These are phyloP conservation scores for Pentamera pediparva DNA, from an alignment of 53 echinoderm and acorn worm species.

Conservation along the genomic window DNA sequence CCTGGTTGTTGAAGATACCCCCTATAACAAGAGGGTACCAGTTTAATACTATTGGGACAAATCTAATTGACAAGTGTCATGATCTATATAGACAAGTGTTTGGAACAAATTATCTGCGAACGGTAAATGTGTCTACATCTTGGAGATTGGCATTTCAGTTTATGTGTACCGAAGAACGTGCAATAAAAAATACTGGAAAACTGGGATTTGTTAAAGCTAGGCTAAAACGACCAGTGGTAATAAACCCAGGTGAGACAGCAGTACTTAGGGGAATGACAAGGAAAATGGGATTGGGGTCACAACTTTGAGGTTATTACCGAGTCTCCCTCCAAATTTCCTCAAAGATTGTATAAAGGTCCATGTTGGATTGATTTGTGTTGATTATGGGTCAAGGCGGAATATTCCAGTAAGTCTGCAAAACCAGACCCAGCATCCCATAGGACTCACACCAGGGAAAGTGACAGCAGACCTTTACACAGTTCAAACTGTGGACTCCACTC, in stretches of 20 bases:
- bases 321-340: too few relatives aligned
- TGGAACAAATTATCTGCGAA: not conserved
- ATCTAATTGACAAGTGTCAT: not conserved
- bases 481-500: not conserved
- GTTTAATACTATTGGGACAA: constrained; percentile 4
- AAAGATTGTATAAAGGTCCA: too few relatives aligned
- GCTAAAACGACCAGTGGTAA: not conserved
- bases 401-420: not conserved
- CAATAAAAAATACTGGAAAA: too few relatives aligned
- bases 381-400: too few relatives aligned
- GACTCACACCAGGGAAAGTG: not conserved
- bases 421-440: not conserved
- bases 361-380: too few relatives aligned
- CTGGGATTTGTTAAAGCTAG: not conserved
- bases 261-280: not conserved
- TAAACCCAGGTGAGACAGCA: not conserved
- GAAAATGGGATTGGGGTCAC: not conserved
- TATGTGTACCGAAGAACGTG: not conserved
- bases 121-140: not conserved
- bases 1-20: not conserved
- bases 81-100: not conserved
- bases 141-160: not conserved
- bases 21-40: constrained; percentile 18
- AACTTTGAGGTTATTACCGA: not conserved
- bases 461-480: not conserved